Percentiles rank a stretch among this genome's conserved stretches.
Evolutionary conservation across 1,140 invertebrate species (phyloP).

Genomic region (Nebria ingens): DNA sequence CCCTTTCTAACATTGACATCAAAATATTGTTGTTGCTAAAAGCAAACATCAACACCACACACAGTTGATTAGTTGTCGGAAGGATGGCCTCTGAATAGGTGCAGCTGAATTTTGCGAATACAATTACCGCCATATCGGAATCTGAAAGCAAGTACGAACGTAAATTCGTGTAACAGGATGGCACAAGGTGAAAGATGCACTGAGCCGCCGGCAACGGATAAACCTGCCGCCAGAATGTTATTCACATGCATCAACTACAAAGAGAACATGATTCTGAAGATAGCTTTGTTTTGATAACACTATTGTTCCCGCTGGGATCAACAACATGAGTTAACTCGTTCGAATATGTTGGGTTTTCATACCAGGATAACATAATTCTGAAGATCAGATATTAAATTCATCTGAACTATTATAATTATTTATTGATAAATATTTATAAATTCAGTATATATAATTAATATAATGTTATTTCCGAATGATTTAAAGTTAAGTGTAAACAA

Average conservation of each 20-base stretch:
- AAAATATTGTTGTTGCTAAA: too few relatives aligned
- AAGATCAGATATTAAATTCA: too few relatives aligned
- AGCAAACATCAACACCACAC: too few relatives aligned
- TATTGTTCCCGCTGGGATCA: background rate
- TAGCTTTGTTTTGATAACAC: background rate
- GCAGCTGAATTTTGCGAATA: background rate
- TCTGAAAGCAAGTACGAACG: conserved; percentile 34
- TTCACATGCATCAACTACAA: background rate
- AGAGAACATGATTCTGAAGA: background rate
- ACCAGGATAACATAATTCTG: too few relatives aligned
- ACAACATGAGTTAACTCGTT: background rate
- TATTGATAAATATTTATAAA: too few relatives aligned
- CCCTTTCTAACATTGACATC: too few relatives aligned
- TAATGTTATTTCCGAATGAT: too few relatives aligned
- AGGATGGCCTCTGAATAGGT: background rate
- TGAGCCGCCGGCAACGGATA: background rate
- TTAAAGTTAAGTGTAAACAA: too few relatives aligned
- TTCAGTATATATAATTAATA: too few relatives aligned
- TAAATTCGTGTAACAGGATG: conserved; percentile 19
- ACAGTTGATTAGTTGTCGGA: background rate
- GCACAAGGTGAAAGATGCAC: background rate
- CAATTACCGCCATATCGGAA: background rate
- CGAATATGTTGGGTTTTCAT: too few relatives aligned
- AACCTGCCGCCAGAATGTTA: background rate
- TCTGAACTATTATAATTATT: too few relatives aligned